Conservation (phyloP, 2,797 vertebrate species). For the Eleutherodactylus coqui region DNA sequence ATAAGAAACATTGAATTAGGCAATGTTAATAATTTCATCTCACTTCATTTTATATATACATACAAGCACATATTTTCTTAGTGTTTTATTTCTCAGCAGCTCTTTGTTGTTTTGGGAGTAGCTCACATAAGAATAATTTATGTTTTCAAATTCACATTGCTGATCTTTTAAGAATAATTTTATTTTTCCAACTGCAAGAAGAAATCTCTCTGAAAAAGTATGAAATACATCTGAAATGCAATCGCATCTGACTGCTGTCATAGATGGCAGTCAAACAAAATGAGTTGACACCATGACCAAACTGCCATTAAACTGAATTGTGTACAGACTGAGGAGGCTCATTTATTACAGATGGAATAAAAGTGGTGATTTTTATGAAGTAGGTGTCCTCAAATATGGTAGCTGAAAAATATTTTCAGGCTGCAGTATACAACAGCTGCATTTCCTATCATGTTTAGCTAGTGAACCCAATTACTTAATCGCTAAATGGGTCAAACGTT, state of each 20-base stretch:
- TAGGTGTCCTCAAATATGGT: constrained; percentile 13
- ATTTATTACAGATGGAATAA: constrained; percentile 36
- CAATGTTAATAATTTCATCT: too few relatives aligned
- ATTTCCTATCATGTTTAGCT: not conserved
- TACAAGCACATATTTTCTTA: too few relatives aligned
- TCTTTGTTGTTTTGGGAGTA: not conserved
- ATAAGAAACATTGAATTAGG: not conserved
- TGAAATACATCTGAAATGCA: constrained; percentile 5
- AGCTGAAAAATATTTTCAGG: constrained; percentile 8
- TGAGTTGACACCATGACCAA: constrained; percentile 29
- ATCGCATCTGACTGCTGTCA: constrained; percentile 56
- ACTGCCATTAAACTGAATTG: constrained; percentile 65
- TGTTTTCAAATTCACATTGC: not conserved
- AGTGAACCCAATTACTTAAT: too few relatives aligned
- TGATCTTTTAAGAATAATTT: constrained; percentile 24
- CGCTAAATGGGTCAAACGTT: too few relatives aligned
- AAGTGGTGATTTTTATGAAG: constrained; percentile 25
- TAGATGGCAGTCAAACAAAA: constrained; percentile 31
- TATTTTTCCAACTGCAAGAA: not conserved
- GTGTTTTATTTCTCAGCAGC: not conserved
- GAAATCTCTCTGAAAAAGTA: constrained; percentile 27
- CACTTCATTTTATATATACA: too few relatives aligned
- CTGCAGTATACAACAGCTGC: not conserved
- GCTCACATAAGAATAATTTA: not conserved
- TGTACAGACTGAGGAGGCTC: constrained; percentile 31